Evolutionary conservation across 2,797 vertebrate genomes (phyloP).

Genomic region (Hipposideros larvatus): DNA sequence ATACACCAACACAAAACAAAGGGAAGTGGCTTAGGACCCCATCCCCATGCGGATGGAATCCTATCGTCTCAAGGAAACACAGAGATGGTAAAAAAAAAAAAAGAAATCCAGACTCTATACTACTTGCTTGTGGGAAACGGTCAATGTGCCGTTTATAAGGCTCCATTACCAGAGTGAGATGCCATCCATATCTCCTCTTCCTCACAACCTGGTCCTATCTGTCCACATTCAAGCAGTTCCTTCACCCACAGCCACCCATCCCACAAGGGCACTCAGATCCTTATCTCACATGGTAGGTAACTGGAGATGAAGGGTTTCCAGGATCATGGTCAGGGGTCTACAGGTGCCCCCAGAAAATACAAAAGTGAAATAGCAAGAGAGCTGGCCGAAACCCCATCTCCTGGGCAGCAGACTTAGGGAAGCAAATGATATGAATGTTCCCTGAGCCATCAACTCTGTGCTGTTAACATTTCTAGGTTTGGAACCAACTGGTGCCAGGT

Average conservation of each 20-base stretch:
- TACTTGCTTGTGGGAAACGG: not conserved
- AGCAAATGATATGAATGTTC: not conserved
- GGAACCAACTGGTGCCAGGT: not conserved
- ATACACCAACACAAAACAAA: not conserved
- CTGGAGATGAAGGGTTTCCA: not conserved
- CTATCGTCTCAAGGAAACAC: not conserved
- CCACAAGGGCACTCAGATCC: not conserved
- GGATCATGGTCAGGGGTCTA: not conserved
- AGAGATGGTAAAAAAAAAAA: slow-evolving; percentile 40
- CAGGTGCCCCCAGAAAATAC: not conserved
- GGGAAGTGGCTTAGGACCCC: not conserved
- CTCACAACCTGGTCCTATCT: not conserved
- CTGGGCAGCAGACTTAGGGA: not conserved
- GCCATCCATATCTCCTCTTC: not conserved
- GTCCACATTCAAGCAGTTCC: not conserved
- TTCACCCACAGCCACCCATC: not conserved
- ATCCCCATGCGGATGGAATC: not conserved
- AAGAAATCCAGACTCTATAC: slow-evolving; percentile 38
- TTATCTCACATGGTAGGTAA: not conserved
- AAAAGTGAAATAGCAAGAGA: not conserved
- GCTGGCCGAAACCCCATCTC: not conserved
- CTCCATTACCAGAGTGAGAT: not conserved
- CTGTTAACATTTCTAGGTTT: not conserved
- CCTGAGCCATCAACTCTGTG: not conserved
- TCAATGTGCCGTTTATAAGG: not conserved